Base-by-base conservation (phyloP, 2,888 invertebrate genomes). In the Cephus pulcher region DNA sequence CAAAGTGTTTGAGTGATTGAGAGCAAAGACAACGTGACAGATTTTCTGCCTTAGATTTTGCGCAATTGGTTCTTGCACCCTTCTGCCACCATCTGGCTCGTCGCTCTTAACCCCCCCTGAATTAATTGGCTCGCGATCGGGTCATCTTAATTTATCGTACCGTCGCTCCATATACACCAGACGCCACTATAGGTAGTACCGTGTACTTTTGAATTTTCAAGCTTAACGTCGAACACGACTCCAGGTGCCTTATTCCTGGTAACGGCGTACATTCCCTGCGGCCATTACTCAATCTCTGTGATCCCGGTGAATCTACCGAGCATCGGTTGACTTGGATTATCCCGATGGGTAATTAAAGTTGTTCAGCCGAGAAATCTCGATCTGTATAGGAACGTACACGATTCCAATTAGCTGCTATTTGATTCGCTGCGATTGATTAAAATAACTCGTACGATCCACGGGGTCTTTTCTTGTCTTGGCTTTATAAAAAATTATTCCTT, bases 1-100 rank as follows among this genome's bases (percentile, higher is more conserved):
- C 78, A 78, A 71, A 71, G 71, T 71, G 71, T 82, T 80, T 86
- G 86, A 86, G 81, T 80, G 83, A 87, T 87, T 83, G 79, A 75
- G 78, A 79, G 74, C 71, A 56, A 56, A 40, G 77, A 73, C 76
- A 76, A 75, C 34, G 69, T 75, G 82, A 80, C 82, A 79, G 78
- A 75, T 56, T 78, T 75, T 68, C 74, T 56, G 12, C 23, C 23
- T 33, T 56, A 15, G 23, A 56, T 23, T 56, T 56, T 2, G 23
- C 23, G 23, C 23, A 23, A 56, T 56, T 23, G 23, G 56, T 56
- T 56, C 56, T 6, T 56, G 23, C 23, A 56, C 15, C 15, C 23
- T 23, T 23, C 23, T 2, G 56, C 15, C 56, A 56, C 56, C 56
- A 56, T 56, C 56, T 56, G 56, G 56, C 56, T 56, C 15, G 15